Base-by-base conservation (phyloP, 2,797 vertebrate genomes). In the Chelonia mydas region DNA sequence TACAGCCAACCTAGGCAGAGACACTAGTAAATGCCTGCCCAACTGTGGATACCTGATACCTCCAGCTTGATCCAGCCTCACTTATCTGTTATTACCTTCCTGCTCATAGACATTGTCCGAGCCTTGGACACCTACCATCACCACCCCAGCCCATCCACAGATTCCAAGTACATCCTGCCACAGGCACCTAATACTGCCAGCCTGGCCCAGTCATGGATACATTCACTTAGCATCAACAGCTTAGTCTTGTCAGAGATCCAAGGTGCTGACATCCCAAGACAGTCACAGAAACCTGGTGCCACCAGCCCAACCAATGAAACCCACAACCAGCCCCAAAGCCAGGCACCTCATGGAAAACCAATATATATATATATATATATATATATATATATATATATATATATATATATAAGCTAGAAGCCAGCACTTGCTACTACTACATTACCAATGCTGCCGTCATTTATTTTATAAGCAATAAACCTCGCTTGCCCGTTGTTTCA, bases 391-490 rank as follows among this genome's bases (percentile, higher is more conserved):
- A 37, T 37, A 54, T 23, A 49, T n/a, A 59, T 37, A 47, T 61
- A 77, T 76, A 61, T 74, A 31, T 13, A 51, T 59, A 55, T 54
- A 92, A 94, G 88, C 77, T 92, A 92, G 84, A 95, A 96, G 77
- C 65, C 54, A 91, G 84, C 83, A 90, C 80, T 96, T 90, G 82
- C 27, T 79, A 91, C 57, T 91, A 97, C 80, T 90, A 93, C 87
- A 90, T 96, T 97, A 98, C 90, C 31, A 53, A 88, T 13, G 15
- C 16, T 59, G 72, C 90, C 86, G 93, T 94, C 95, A 94, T 97
- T 98, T 98, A 97, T 97, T 98, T 97, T 95, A 95, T 92, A 97
- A 97, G 96, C 97, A 97, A 97, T 97, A 98, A 98, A 97, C 81
- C 92, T 68, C 80, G 90, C 92, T 94, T 68, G 12, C 95, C 93